A percentile compares a stretch with the other conserved stretches of the same genome.
Evolutionary conservation across 2,797 vertebrate species (phyloP).

Genomic region (Leptoclinus maculatus): DNA sequence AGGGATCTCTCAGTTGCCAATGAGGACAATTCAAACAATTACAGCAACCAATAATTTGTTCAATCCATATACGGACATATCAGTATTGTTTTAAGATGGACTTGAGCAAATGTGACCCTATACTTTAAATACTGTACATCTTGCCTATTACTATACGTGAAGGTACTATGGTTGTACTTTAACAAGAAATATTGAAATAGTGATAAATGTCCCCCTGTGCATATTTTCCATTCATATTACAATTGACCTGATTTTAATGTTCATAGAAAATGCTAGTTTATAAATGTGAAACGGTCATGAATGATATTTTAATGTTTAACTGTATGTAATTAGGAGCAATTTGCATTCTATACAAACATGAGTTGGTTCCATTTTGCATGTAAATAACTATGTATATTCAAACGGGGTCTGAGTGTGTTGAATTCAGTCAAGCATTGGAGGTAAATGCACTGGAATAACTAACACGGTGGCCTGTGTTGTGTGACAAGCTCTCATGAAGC

Average conservation of each 20-base stretch:
- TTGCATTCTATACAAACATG: background rate
- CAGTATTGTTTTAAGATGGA: background rate
- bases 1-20: background rate
- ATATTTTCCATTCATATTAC: constrained; percentile 11
- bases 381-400: constrained; percentile 25
- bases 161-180: constrained; percentile 22
- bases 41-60: background rate
- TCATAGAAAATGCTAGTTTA: constrained; percentile 17
- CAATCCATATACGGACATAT: background rate
- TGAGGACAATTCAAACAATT: background rate
- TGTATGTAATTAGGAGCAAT: constrained; percentile 16
- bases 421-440: constrained; percentile 13
- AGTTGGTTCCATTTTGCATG: constrained; percentile 11
- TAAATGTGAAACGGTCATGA: constrained; percentile 19
- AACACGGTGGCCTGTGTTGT: background rate
- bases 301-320: constrained; percentile 2
- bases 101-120: background rate
- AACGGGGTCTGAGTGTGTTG: constrained; percentile 6
- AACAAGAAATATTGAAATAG: constrained; percentile 24
- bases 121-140: background rate
- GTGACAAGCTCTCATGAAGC: constrained; percentile 37
- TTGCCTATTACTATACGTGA: constrained; percentile 8
- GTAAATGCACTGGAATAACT: background rate
- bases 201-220: background rate
- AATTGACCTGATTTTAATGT: constrained; percentile 18